Base-by-base conservation (phyloP, 2,797 vertebrate genomes). In the Liasis olivaceus region DNA sequence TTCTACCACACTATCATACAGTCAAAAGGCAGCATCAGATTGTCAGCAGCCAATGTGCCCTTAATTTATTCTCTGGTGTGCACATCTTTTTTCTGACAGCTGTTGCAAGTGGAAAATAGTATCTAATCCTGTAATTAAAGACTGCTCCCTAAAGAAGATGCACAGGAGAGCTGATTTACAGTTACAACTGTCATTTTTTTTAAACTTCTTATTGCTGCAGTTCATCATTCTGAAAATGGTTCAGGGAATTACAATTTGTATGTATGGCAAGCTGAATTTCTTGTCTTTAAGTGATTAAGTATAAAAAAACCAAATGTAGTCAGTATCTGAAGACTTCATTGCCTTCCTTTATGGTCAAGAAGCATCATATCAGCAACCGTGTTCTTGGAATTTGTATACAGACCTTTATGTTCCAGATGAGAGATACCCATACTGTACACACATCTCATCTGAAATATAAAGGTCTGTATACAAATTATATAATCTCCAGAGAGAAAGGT, bases 101-200 rank as follows among this genome's bases (percentile, higher is more conserved):
- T 59, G 63, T 69, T 91, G 60, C n/a, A 42, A 87, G 22, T 91
- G 14, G 54, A 59, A 91, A 87, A 87, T 42, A 69, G 62, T 69
- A 36, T 59, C 85, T 87, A 58, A 87, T 69, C 63, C 51, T 91
- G 62, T 87, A 91, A 69, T 66, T 87, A 69, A 91, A 86, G 84
- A 36, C 60, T 86, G 22, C 11, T 63, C 42, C 84, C 84, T 86
- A 58, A 56, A 91, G 20, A 64, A 56, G 22, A 26, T 66, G 22
- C 20, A 69, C 31, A 64, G 54, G 4, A 42, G 47, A 64, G 22
- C 20, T 64, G 81, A 85, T 85, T 36, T 56, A 5, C 84, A 62
- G 47, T 54, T 59, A 36, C 85, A 91, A 66, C 28, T 91, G 60
- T 86, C 60, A 36, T n/a, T 90, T 81, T 87, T 22, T 31, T 9